Base-by-base conservation (phyloP, 2,888 invertebrate species). In the Carterocephalus palaemon region DNA sequence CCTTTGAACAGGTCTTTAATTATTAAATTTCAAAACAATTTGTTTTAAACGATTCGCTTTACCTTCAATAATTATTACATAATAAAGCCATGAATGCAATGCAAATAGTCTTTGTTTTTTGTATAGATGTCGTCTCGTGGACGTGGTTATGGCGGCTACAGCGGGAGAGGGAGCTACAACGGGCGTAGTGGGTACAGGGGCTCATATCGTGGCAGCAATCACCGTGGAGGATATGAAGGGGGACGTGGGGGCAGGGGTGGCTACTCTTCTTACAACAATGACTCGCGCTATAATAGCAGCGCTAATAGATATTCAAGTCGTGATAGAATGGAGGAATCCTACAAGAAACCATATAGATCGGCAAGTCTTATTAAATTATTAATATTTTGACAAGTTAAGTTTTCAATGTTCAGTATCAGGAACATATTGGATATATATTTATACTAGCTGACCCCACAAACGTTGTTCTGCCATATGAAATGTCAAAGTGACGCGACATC, bases 281-380 rank as follows among this genome's bases (percentile, higher is more conserved):
- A 85, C 1, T 75, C 75, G 0, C 77, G 85, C 45, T 85, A 87
- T 56, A 75, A 69, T 47, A 78, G 70, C 47, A 67, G 70, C 53
- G 70, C 75, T 48, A 75, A 68, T 49, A 68, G 83, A 64, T 85
- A 85, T 49, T 70, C 69, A 31, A 62, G 64, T 39, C 72, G 85
- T 20, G 85, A 85, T 39, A 68, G 85, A 52, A 75, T 82, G 36
- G 87, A 88, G 23, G 85, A 86, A 26, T 75, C 84, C 0, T 88
- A 84, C 52, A 87, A 87, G 60, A 88, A 84, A 53, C 59, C 79
- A 3, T 88, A 87, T 60, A 69, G 88, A 79, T 73, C 82, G 37
- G 88, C 86, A 65, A 76, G 79, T 70, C 42, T 24, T 3, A 6
- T 24, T 7, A n/a, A 4, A 8, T 6, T n/a, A n/a, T n/a, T n/a